Evolutionary conservation across 2,888 invertebrate genomes (phyloP).

Genomic region (Epinotia demarniana): DNA sequence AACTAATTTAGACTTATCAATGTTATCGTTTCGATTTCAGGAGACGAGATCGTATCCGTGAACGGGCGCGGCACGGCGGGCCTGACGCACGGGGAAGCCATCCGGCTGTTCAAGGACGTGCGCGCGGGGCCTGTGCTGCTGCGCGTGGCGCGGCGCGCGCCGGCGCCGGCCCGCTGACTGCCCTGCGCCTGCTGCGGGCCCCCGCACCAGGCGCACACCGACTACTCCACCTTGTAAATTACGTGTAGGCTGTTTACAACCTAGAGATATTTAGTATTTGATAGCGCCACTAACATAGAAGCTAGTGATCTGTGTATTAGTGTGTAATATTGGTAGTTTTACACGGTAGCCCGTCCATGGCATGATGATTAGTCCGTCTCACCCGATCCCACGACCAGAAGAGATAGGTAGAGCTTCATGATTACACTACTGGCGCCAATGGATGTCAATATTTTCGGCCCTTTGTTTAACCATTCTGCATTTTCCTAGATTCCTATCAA

Average conservation of each 20-base stretch:
- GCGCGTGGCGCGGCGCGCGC: constrained; percentile 86
- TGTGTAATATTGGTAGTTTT: too few species aligned
- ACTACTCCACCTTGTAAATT: constrained; percentile 70
- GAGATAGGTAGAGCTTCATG: too few species aligned
- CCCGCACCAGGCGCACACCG: constrained; percentile 73
- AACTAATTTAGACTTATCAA: not conserved
- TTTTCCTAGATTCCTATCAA: too few species aligned
- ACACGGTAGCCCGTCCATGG: too few species aligned
- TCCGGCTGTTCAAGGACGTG: constrained; percentile 91
- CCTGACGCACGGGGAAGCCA: constrained; percentile 91
- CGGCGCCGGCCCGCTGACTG: constrained; percentile 73
- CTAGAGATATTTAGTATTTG: not conserved
- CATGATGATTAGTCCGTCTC: too few species aligned
- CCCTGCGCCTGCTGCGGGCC: constrained; percentile 80
- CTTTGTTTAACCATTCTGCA: too few species aligned
- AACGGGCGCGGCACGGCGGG: constrained; percentile 91
- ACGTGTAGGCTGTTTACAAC: not conserved
- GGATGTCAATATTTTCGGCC: too few species aligned
- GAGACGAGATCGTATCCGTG: constrained; percentile 92
- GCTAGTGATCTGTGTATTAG: too few species aligned
- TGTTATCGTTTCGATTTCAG: constrained; percentile 73
- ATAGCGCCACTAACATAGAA: not conserved
- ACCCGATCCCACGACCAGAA: too few species aligned
- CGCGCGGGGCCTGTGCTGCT: constrained; percentile 90
- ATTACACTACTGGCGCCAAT: too few species aligned